These are phyloP conservation scores for Ia io DNA, from an alignment of 2,113 vertebrate species.

Conservation along the genomic window DNA sequence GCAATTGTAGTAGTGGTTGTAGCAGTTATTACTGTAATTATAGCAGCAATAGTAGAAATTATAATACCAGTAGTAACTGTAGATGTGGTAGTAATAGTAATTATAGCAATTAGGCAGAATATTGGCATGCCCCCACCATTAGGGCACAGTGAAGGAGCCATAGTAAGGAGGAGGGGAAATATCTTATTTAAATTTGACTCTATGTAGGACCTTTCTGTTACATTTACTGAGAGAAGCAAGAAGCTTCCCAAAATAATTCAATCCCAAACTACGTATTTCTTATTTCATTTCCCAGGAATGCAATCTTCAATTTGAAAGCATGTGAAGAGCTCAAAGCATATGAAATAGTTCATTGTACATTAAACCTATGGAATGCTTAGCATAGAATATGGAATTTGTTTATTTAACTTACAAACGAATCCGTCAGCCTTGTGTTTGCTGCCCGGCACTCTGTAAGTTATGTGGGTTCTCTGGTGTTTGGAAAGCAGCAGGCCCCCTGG, in stretches of 20 bases:
- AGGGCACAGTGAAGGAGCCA: not conserved
- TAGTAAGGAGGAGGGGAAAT: not conserved
- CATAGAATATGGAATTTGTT: not conserved
- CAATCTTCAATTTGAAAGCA: not conserved
- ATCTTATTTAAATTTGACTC: not conserved
- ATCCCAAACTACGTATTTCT: not conserved
- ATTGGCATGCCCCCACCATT: not conserved
- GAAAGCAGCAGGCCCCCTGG: not conserved
- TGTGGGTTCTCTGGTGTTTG: not conserved
- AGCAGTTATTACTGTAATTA: not conserved
- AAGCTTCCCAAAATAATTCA: not conserved
- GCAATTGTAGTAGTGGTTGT: not conserved
- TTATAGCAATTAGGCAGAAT: accelerated
- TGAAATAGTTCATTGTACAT: not conserved
- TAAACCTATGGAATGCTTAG: not conserved
- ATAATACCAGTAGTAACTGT: not conserved
- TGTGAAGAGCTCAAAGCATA: not conserved
- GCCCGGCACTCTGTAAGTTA: not conserved
- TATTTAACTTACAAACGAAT: not conserved
- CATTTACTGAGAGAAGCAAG: not conserved
- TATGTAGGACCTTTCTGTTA: not conserved
- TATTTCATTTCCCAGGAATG: not conserved
- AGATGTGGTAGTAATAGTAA: not conserved
- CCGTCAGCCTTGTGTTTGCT: not conserved
- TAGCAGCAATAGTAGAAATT: not conserved